phyloP scores from a whole-genome alignment of 1,140 invertebrate genomes.

The Oryzaephilus surinamensis region DNA sequence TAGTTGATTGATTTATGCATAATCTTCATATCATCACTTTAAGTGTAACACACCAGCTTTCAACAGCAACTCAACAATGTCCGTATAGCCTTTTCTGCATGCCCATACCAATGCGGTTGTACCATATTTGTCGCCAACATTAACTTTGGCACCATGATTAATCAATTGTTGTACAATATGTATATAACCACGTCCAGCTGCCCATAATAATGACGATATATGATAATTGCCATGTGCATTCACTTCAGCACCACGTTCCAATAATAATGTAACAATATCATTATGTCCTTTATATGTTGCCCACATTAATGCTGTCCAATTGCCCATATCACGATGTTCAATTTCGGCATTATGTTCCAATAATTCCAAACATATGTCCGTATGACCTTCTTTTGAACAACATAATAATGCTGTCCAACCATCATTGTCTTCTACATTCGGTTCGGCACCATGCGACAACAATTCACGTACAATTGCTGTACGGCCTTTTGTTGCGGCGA shows the following conservation, averaged over 20 bases:
- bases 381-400: slow-evolving; percentile 81
- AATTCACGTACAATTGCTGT: slow-evolving; percentile 71
- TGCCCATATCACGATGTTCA: slow-evolving; percentile 89
- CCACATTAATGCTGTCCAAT: slow-evolving; percentile 97
- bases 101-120: slow-evolving; percentile 96
- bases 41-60: too few relatives aligned
- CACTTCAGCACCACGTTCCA: slow-evolving; percentile 83
- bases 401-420: slow-evolving; percentile 87
- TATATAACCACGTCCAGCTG: slow-evolving; percentile 78
- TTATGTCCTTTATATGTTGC: slow-evolving; percentile 86
- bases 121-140: slow-evolving; percentile 91
- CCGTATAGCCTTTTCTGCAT: slow-evolving; percentile 74
- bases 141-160: slow-evolving; percentile 78
- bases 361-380: slow-evolving; percentile 70
- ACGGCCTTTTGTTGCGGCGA: slow-evolving; percentile 72
- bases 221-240: slow-evolving; percentile 95
- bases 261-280: slow-evolving; percentile 66
- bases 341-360: slow-evolving; percentile 78
- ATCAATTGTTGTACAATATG: slow-evolving; percentile 77
- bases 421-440: slow-evolving; percentile 84
- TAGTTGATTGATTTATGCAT: too few relatives aligned
- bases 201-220: slow-evolving; percentile 89
- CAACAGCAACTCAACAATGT: slow-evolving; percentile 76
- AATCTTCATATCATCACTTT: too few relatives aligned
- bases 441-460: slow-evolving; percentile 75